phyloP scores from a whole-genome alignment of 2,797 vertebrate species.

The Phalloptychus januarius region DNA sequence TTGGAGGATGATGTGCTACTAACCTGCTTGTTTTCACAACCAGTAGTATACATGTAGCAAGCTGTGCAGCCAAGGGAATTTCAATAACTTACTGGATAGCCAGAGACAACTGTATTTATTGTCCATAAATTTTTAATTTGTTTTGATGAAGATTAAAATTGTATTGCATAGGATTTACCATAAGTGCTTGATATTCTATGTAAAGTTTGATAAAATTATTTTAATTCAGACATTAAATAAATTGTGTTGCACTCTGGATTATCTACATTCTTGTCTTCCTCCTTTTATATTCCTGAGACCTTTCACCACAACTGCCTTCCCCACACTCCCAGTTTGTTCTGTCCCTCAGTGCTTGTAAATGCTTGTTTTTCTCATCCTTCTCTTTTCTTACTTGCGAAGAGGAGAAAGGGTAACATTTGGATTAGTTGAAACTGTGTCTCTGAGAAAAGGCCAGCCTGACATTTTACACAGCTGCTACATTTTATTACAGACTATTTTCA shows the following conservation, averaged over 20 bases:
- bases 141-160: neutral
- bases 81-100: neutral
- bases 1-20: neutral
- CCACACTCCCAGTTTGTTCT: neutral
- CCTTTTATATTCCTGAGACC: conserved; percentile 9
- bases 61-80: neutral
- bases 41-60: neutral
- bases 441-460: conserved; percentile 78
- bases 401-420: conserved; percentile 69
- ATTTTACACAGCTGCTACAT: conserved; percentile 79
- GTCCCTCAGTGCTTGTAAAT: conserved; percentile 39
- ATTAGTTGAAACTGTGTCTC: conserved; percentile 65
- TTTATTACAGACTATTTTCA: conserved; percentile 53
- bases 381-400: conserved; percentile 37
- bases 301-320: neutral
- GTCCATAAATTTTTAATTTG: too few species aligned
- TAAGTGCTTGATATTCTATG: neutral
- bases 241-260: conserved; percentile 7
- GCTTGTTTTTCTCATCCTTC: conserved; percentile 29
- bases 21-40: neutral
- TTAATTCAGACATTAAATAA: neutral
- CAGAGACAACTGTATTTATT: too few species aligned
- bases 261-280: conserved; percentile 2
- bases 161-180: neutral
- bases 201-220: neutral